Conservation (phyloP, 2,797 vertebrate species). For the Agapornis canus region DNA sequence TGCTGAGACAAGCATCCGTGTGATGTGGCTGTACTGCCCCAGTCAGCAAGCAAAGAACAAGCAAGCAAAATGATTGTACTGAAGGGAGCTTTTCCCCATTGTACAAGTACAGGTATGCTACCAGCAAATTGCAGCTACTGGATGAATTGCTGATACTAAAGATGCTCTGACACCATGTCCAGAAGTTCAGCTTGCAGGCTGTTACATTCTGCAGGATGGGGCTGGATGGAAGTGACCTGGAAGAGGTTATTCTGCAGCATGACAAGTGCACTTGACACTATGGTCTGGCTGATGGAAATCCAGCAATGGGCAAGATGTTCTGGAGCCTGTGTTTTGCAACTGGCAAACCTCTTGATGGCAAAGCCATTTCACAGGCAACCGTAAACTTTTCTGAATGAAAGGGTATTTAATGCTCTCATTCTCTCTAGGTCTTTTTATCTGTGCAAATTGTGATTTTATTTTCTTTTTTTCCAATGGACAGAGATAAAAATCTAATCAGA, state of each 20-base stretch:
- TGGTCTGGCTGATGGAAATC: background rate
- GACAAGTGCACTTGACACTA: background rate
- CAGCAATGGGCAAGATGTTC: background rate
- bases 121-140: background rate
- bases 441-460: background rate
- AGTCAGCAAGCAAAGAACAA: background rate
- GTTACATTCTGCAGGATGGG: background rate
- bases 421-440: background rate
- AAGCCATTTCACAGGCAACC: background rate
- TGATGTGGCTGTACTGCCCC: background rate
- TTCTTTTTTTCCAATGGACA: background rate
- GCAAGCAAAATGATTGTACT: background rate
- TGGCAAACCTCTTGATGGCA: background rate
- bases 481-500: background rate
- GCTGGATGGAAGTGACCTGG: background rate
- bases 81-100: background rate
- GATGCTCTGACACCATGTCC: background rate
- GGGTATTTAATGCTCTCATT: background rate
- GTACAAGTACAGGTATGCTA: background rate
- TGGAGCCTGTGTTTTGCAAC: background rate
- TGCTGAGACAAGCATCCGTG: background rate
- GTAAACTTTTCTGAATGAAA: background rate
- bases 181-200: background rate
- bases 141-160: background rate
- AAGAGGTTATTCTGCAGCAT: fast-evolving